These are phyloP conservation scores for Sebastes baramenuke DNA, from an alignment of 2,797 vertebrate species.

Conservation along the genomic window DNA sequence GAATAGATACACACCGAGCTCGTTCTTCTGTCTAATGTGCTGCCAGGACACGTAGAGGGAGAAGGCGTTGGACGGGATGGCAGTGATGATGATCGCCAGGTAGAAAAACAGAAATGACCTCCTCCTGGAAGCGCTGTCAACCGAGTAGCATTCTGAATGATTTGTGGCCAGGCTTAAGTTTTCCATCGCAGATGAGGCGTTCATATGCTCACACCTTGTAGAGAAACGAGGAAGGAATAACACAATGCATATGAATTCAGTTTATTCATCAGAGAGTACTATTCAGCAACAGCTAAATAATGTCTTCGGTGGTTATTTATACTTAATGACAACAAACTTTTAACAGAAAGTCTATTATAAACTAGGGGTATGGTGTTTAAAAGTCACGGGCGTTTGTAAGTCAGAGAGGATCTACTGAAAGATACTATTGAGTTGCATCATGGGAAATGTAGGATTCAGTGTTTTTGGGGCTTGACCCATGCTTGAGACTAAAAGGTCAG, in stretches of 20 bases:
- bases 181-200: constrained; percentile 40
- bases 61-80: constrained; percentile 86
- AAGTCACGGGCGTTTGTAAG: not conserved
- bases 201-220: constrained; percentile 30
- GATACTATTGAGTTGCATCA: not conserved
- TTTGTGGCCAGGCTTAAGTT: constrained; percentile 45
- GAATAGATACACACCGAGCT: constrained; percentile 89
- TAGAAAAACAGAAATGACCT: constrained; percentile 83
- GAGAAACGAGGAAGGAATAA: not conserved
- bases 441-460: not conserved
- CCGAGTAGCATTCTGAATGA: constrained; percentile 56
- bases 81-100: constrained; percentile 77
- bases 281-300: not conserved
- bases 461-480: not conserved
- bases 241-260: not conserved
- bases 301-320: not conserved
- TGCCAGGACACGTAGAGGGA: constrained; percentile 86
- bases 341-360: not conserved
- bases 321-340: not conserved
- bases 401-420: not conserved
- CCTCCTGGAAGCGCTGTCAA: constrained; percentile 61
- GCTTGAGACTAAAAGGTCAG: not conserved
- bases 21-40: constrained; percentile 87
- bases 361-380: not conserved
- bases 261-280: not conserved